Percentiles rank a stretch among this genome's conserved stretches.
Evolutionary conservation across 2,113 vertebrate genomes (phyloP).

Genomic region (Mormoops blainvillei): DNA sequence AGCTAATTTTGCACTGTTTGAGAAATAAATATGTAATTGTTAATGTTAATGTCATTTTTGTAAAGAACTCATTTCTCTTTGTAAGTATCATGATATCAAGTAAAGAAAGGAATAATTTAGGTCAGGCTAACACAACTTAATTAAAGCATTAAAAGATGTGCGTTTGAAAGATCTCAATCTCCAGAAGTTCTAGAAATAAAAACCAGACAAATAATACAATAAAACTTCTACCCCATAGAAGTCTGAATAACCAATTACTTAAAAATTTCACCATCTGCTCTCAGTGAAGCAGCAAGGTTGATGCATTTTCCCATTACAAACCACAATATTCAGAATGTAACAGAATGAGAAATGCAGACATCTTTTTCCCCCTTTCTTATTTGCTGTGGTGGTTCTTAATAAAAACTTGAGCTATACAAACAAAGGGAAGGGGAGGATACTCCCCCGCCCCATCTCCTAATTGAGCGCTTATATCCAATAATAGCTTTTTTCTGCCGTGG

Average conservation of each 20-base stretch:
- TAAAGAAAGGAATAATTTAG: slow-evolving; percentile 26
- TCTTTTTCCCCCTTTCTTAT: neutral
- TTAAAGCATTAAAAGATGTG: slow-evolving; percentile 40
- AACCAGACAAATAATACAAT: slow-evolving; percentile 62
- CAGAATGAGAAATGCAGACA: slow-evolving; percentile 41
- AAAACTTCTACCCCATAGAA: slow-evolving; percentile 61
- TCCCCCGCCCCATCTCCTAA: slow-evolving; percentile 3
- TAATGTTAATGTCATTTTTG: slow-evolving; percentile 29
- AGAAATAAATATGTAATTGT: slow-evolving; percentile 27
- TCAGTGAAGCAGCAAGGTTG: slow-evolving; percentile 63
- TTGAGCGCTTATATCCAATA: slow-evolving; percentile 51
- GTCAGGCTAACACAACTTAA: slow-evolving; percentile 13
- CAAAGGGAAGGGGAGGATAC: neutral
- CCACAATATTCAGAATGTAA: slow-evolving; percentile 57
- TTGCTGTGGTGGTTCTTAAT: slow-evolving; percentile 38
- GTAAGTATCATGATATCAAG: neutral
- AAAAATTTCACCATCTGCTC: slow-evolving; percentile 79
- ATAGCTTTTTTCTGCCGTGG: slow-evolving; percentile 66
- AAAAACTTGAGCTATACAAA: slow-evolving; percentile 51
- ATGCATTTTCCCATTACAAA: slow-evolving; percentile 45
- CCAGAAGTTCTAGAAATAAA: slow-evolving; percentile 48
- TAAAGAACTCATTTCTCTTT: neutral
- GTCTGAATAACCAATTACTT: slow-evolving; percentile 70
- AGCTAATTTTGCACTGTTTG: slow-evolving; percentile 27
- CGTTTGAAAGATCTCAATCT: slow-evolving; percentile 49